phyloP scores from a whole-genome alignment of 2,888 invertebrate species.

The Apotomis capreana region DNA sequence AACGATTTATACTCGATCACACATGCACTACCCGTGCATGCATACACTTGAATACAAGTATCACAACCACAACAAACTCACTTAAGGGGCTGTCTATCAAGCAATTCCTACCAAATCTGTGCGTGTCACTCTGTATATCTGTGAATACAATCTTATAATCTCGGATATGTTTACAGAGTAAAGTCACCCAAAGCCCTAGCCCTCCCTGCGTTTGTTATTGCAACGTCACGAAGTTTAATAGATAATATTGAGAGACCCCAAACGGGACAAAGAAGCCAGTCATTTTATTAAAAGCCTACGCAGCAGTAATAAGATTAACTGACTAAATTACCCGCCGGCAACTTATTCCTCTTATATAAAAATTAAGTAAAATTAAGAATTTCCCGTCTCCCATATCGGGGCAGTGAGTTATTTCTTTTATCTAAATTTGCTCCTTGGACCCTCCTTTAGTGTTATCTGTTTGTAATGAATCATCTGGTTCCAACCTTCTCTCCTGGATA shows the following conservation, averaged over 20 bases:
- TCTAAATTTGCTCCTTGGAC: slow-evolving; percentile 39
- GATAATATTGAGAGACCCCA: slow-evolving; percentile 53
- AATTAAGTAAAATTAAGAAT: slow-evolving; percentile 36
- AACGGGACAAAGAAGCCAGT: slow-evolving; percentile 48
- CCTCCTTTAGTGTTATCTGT: slow-evolving; percentile 58
- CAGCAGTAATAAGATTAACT: slow-evolving; percentile 38
- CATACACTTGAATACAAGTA: background rate
- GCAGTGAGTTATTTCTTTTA: slow-evolving; percentile 39
- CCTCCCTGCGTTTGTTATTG: slow-evolving; percentile 44
- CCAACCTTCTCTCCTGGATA: slow-evolving; percentile 44
- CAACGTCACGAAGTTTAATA: slow-evolving; percentile 54
- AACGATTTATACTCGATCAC: too few species aligned
- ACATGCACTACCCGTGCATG: too few species aligned
- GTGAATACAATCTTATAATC: slow-evolving; percentile 26
- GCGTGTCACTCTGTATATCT: slow-evolving; percentile 16
- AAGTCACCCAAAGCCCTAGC: slow-evolving; percentile 10
- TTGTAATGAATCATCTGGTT: slow-evolving; percentile 64
- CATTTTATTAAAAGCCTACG: slow-evolving; percentile 47
- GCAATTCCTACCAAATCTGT: slow-evolving; percentile 4
- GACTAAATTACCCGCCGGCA: slow-evolving; percentile 29
- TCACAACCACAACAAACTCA: background rate
- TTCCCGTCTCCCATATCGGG: slow-evolving; percentile 29
- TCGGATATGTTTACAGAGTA: slow-evolving; percentile 25
- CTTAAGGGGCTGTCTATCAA: background rate
- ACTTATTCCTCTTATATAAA: slow-evolving; percentile 27